These are phyloP conservation scores for Pseudopipra pipra DNA, from an alignment of 2,113 vertebrate species.

Conservation along the genomic window DNA sequence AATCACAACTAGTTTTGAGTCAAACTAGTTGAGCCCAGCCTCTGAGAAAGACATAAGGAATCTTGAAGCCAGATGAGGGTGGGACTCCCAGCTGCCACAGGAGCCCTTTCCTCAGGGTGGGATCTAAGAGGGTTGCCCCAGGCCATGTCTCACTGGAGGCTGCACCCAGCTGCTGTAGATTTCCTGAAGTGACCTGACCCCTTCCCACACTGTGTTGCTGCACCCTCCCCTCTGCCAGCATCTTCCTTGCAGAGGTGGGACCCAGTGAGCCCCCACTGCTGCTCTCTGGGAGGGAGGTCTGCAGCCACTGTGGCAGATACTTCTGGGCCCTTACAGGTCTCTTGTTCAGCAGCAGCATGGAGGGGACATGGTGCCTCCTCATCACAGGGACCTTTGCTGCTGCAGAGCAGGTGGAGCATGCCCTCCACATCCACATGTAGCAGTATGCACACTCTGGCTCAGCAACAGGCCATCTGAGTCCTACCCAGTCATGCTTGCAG, in stretches of 20 bases:
- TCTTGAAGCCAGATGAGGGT: accelerated
- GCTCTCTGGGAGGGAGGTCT: neutral
- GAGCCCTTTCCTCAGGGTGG: neutral
- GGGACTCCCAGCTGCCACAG: accelerated
- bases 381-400: accelerated
- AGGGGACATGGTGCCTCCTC: too few relatives aligned
- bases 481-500: accelerated
- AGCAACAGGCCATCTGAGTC: neutral
- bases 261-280: accelerated
- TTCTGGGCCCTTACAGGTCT: neutral
- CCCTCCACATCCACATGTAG: accelerated
- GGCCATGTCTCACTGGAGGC: too few relatives aligned
- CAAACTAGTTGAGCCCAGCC: accelerated
- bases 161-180: too few relatives aligned
- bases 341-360: accelerated
- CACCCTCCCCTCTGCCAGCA: accelerated
- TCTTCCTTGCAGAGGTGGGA: neutral
- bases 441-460: accelerated
- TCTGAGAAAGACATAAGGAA: neutral
- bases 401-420: neutral
- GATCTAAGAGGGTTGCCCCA: neutral
- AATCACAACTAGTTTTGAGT: neutral
- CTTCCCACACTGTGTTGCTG: accelerated
- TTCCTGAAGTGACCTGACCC: neutral
- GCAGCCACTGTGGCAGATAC: accelerated